Percentiles rank a stretch among this genome's conserved stretches.
Evolutionary conservation across 2,888 invertebrate species (phyloP).

Genomic region (Lasioglossum leucozonium): DNA sequence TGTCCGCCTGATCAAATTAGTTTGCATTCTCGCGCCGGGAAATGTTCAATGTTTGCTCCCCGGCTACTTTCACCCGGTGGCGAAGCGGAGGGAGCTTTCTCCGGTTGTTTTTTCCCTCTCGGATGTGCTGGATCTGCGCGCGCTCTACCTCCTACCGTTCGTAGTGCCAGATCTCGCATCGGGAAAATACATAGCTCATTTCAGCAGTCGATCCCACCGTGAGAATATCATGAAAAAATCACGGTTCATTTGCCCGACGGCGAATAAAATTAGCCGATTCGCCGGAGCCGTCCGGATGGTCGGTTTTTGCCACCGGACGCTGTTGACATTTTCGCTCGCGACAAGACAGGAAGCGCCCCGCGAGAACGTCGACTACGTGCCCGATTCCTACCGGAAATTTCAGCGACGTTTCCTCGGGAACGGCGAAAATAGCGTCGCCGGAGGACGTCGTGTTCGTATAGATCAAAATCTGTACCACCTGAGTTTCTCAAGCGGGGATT

Average conservation of each 20-base stretch:
- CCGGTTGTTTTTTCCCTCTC: background rate
- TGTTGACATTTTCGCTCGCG: background rate
- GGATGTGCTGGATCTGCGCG: background rate
- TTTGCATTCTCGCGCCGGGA: conserved; percentile 10
- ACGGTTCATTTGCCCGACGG: background rate
- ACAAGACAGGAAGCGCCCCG: background rate
- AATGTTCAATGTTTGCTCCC: conserved; percentile 11
- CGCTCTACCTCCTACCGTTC: background rate
- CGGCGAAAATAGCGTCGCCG: conserved; percentile 6
- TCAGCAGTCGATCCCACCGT: background rate
- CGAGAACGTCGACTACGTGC: background rate
- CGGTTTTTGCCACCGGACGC: background rate
- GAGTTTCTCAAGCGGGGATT: conserved; percentile 44
- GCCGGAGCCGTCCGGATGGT: background rate
- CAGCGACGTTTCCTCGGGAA: background rate
- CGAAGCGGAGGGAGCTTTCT: background rate
- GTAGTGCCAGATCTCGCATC: background rate
- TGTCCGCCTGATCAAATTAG: conserved; percentile 25
- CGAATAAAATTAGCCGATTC: background rate
- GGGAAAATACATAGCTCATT: background rate
- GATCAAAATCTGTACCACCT: conserved; percentile 45
- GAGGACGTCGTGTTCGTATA: conserved; percentile 30
- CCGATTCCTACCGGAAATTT: conserved; percentile 25
- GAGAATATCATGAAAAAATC: background rate
- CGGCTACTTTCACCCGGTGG: background rate